Percentiles rank a stretch among this genome's conserved stretches.
Evolutionary conservation across 2,113 vertebrate genomes (phyloP).

Genomic region (Callopanchax toddi): DNA sequence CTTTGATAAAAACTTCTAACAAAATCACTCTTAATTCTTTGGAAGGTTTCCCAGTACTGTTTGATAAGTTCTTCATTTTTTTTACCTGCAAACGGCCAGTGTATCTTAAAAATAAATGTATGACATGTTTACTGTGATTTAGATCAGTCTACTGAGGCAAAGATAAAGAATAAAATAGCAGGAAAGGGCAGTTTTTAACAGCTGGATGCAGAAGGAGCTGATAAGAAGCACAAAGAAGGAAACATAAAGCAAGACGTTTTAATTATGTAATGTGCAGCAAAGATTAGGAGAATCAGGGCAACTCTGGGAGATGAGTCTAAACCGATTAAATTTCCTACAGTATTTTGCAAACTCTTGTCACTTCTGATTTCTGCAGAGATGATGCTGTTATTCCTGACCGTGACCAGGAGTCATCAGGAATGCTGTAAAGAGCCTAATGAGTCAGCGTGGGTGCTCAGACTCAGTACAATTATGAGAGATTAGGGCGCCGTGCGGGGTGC

Average conservation of each 20-base stretch:
- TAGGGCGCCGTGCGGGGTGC: conserved; percentile 55
- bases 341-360: conserved; percentile 75
- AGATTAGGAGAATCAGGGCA: background rate
- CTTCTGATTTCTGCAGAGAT: conserved; percentile 53
- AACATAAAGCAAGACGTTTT: conserved; percentile 4
- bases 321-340: conserved; percentile 51
- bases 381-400: conserved; percentile 21
- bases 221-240: conserved; percentile 12
- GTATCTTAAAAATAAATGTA: background rate
- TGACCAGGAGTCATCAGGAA: conserved; percentile 55
- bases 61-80: background rate
- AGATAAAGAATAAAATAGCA: background rate
- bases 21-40: background rate
- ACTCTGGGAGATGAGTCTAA: conserved; percentile 10
- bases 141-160: background rate
- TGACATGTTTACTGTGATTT: background rate
- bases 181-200: background rate
- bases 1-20: background rate
- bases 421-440: conserved; percentile 72
- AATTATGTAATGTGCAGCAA: background rate
- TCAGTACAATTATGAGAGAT: conserved; percentile 70
- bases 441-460: conserved; percentile 45
- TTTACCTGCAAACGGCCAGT: background rate
- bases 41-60: background rate
- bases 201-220: background rate